These are phyloP conservation scores for Bombus picipes DNA, from an alignment of 1,140 invertebrate genomes.

Conservation along the genomic window DNA sequence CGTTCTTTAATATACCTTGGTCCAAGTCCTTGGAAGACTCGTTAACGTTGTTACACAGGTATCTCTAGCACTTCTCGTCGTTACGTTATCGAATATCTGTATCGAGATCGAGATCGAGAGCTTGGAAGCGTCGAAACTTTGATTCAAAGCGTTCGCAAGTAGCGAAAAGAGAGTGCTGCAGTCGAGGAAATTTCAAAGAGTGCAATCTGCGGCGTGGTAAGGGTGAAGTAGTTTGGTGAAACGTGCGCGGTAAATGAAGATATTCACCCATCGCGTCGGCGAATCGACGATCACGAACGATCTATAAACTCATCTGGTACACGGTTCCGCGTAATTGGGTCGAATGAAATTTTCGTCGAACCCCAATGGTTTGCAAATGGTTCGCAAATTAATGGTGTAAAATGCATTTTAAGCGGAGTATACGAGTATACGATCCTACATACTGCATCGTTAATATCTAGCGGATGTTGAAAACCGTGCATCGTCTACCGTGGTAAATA, in stretches of 20 bases:
- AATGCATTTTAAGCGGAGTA: constrained; percentile 5
- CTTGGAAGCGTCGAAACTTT: neutral
- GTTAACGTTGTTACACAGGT: neutral
- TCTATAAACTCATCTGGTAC: constrained; percentile 1
- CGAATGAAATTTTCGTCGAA: constrained; percentile 18
- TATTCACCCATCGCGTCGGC: neutral
- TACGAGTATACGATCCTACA: neutral
- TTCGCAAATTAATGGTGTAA: constrained; percentile 14
- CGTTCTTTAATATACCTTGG: neutral
- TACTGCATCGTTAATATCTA: neutral
- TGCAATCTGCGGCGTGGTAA: neutral
- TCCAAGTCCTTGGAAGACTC: neutral
- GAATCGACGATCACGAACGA: neutral
- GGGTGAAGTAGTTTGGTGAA: neutral
- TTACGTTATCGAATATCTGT: neutral
- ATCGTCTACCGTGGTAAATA: neutral
- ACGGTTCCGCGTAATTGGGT: neutral
- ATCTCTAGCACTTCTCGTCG: neutral
- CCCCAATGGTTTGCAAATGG: neutral
- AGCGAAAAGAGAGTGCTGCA: neutral
- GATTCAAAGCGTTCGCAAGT: neutral
- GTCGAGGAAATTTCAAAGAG: neutral
- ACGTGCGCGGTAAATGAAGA: neutral
- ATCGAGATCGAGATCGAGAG: neutral
- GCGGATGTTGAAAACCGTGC: neutral